Evolutionary conservation across 1,140 invertebrate species (phyloP), one percentile per base, ranked within the genome.

Genomic region (Drosophila funebris): DNA sequence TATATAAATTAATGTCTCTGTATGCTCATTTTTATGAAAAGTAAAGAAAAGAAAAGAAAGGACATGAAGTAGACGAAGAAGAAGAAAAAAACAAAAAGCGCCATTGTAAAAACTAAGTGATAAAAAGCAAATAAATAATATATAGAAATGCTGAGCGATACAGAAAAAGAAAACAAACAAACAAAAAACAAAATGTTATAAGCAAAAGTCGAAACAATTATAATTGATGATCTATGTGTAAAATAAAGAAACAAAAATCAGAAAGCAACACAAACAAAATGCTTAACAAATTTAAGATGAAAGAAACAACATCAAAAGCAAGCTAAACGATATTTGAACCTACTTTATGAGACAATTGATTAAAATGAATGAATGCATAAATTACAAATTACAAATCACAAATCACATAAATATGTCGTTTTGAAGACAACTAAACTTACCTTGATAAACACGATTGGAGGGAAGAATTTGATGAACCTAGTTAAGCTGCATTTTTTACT

Each of bases 91-190:
- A 78, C 16, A 58, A 81, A 69, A 90, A 88, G 76, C 88, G 88
- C 88, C 88, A 90, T 90, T 90, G 88, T 90, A 90, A 90, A 90
- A 90, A 90, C 73, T 90, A 90, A 90, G 88, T 90, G 88, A 90
- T 90, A 88, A 77, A 80, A 81, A 61, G 75, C 44, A 76, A 90
- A 71, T 76, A 88, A 75, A 85, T 76, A 79, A 87, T 80, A 72
- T 61, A 77, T 63, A 69, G 63, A 76, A 66, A 37, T 50, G 54
- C 27, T 39, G 44, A 61, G 46, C 48, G 70, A 56, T 24, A 41
- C 46, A 69, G 48, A 64, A 48, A 57, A 41, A 53, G 64, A 46
- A n/a, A n/a, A n/a, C n/a, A n/a, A n/a, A n/a, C n/a, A n/a, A n/a
- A n/a, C n/a, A n/a, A n/a, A n/a, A n/a, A n/a, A n/a, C n/a, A n/a